Base-by-base conservation (phyloP, 2,797 vertebrate species). In the Australoheros facetus region DNA sequence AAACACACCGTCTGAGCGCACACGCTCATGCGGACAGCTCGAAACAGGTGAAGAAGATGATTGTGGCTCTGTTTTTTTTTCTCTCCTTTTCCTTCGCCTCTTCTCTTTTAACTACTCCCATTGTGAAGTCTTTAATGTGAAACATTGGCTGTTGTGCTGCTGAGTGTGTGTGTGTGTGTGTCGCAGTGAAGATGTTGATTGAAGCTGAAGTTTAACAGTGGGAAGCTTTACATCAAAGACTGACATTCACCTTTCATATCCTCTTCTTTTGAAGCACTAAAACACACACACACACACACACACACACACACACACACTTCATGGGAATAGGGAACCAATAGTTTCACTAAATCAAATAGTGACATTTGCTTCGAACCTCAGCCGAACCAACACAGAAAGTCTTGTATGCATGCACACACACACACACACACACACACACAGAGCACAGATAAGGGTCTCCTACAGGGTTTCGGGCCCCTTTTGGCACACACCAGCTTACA, bases 151-250 rank as follows among this genome's bases (percentile, higher is more conserved):
- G 57, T 7, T 3, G 37, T 39, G 37, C 59, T 70, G 64, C 9
- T 62, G 76, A 37, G 62, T 56, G 75, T 72, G 81, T 80, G 76
- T 48, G 62, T 58, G 75, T 62, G 69, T 34, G 57, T 34, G 81
- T 80, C 73, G 48, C 80, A 75, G 86, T 82, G 73, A 77, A 85
- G 88, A 89, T 86, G 84, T 75, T 91, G 89, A 94, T 94, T 95
- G 92, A 95, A 91, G 91, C 88, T 88, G 91, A 93, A 89, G 91
- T 92, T 89, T 81, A 93, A 83, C 92, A 93, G 92, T 90, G 90
- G 93, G 92, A 92, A 88, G 89, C 89, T 90, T 91, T 87, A 90
- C 91, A 93, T 94, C 91, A 94, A 93, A 93, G 90, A 85, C 83
- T 90, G 91, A 92, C 91, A 90, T 93, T 93, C 89, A 93, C 93